Evolutionary conservation across 2,113 vertebrate species (phyloP), one percentile per base, ranked within the genome.

Genomic region (Syngnathus scovelli): DNA sequence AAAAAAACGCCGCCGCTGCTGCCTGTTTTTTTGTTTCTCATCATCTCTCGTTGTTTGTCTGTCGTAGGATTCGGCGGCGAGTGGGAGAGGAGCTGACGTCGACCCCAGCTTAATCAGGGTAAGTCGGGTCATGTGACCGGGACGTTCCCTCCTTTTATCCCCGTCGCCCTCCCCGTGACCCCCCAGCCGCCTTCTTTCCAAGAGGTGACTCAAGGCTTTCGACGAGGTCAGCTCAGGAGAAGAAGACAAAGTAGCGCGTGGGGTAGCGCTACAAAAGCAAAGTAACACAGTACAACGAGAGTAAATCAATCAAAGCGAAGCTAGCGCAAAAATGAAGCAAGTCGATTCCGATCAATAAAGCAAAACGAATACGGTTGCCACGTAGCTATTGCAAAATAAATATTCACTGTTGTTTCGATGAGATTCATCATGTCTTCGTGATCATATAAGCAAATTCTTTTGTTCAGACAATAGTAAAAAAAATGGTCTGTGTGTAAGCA

Each of bases 201-300:
- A 39, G 83, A 86, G 86, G 86, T 87, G 83, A 88, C 81, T 89
- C 52, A 78, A 80, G 84, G 68, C 62, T 84, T 85, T 76, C 56
- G 55, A 61, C 51, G 33, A 58, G 68, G 70, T 23, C 44, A 51
- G 52, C 61, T 43, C 58, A 51, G 69, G 43, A n/a, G 46, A 1
- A 16, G 37, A 36, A 8, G 11, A 7, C 1, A 18, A 7, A 37
- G 41, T 1, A 36, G 7, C 13, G 16, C 4, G 15, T 10, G 61
- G 23, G 3, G 27, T 33, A 3, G 27, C 27, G 0, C 27, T 33
- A 33, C 27, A 33, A 33, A 33, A 33, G 27, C 18, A 5, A 16
- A 48, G 46, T 48, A 16, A 48, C 16, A 48, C 46, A 33, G 27
- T 18, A 48, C 15, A 3, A 5, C 44, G 16, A 15, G 15, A 44